These are phyloP conservation scores for Oncorhynchus nerka DNA, from an alignment of 2,113 vertebrate species.

Conservation along the genomic window DNA sequence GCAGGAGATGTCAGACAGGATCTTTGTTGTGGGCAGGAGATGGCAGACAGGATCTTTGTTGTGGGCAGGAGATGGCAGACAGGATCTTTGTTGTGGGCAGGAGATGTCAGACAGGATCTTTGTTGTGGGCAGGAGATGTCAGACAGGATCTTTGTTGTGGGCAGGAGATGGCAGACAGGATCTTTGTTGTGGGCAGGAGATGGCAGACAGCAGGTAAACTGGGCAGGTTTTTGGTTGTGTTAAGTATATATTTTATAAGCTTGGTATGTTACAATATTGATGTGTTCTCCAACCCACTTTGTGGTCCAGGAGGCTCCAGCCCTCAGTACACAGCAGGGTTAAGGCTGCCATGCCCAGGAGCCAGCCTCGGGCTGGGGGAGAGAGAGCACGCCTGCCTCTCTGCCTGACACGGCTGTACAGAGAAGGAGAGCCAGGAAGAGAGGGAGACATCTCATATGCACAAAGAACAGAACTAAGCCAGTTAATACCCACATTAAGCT, in stretches of 20 bases:
- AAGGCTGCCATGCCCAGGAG: constrained; percentile 51
- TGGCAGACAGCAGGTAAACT: constrained; percentile 17
- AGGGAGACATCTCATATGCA: background rate
- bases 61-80: background rate
- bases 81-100: no score
- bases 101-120: background rate
- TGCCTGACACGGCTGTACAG: constrained; percentile 28
- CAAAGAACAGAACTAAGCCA: no score
- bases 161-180: background rate
- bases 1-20: background rate
- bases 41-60: background rate
- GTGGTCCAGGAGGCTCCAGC: constrained; percentile 16
- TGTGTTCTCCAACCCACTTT: constrained; percentile 55
- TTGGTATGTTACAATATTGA: constrained; percentile 54
- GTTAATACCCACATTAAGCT: background rate
- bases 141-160: background rate
- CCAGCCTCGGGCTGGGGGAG: constrained; percentile 44
- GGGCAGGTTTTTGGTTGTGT: constrained; percentile 24
- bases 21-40: no score
- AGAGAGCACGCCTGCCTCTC: constrained; percentile 30
- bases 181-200: no score
- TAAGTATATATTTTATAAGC: constrained; percentile 53
- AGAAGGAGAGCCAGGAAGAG: constrained; percentile 8
- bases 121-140: background rate
- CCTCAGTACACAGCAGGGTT: constrained; percentile 47